Conservation (phyloP, 2,888 invertebrate genomes). For the Poecilus cupreus region DNA sequence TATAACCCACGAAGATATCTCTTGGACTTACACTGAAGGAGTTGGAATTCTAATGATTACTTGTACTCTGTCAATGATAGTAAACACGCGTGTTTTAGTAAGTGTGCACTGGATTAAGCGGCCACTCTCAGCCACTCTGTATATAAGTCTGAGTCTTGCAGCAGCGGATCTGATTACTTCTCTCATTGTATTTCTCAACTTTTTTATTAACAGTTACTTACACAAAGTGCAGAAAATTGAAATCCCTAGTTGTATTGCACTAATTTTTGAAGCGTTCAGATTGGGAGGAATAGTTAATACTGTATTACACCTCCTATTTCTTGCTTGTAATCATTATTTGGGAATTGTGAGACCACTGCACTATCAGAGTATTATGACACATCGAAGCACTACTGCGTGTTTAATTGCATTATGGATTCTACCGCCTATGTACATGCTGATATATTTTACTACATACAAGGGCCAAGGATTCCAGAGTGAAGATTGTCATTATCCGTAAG, state of each 20-base stretch:
- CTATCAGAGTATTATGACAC: constrained; percentile 74
- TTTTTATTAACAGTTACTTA: constrained; percentile 75
- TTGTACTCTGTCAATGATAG: constrained; percentile 74
- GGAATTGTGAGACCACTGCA: constrained; percentile 78
- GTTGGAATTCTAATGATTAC: constrained; percentile 71
- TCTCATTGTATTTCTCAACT: constrained; percentile 73
- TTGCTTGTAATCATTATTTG: constrained; percentile 81
- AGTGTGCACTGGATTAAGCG: constrained; percentile 76
- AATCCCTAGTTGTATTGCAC: constrained; percentile 39
- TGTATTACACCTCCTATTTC: constrained; percentile 77
- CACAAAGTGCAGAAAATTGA: constrained; percentile 68
- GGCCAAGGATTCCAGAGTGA: constrained; percentile 70
- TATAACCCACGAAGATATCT: constrained; percentile 47
- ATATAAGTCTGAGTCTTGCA: constrained; percentile 77
- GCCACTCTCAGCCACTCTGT: constrained; percentile 76
- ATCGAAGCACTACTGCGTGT: constrained; percentile 73
- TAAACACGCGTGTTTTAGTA: constrained; percentile 75
- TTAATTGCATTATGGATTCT: constrained; percentile 76
- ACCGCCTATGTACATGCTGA: constrained; percentile 71
- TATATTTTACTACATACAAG: constrained; percentile 72
- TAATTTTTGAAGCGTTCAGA: constrained; percentile 72
- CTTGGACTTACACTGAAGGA: constrained; percentile 64
- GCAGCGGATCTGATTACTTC: constrained; percentile 77
- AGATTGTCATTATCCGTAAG: constrained; percentile 62
- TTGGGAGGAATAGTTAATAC: constrained; percentile 78